These are phyloP conservation scores for Bombus pascuorum DNA, from an alignment of 1,140 invertebrate species.

Conservation along the genomic window DNA sequence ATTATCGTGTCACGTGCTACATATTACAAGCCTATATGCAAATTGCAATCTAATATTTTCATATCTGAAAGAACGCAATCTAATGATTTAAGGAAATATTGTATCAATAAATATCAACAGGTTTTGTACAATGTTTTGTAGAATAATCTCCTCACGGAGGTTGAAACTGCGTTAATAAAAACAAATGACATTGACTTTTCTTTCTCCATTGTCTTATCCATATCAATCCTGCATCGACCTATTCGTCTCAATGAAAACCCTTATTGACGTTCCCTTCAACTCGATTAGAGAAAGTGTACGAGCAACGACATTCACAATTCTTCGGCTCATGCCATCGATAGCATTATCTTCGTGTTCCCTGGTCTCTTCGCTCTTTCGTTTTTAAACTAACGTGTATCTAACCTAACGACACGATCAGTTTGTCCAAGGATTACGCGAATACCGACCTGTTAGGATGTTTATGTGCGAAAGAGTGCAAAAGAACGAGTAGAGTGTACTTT, in stretches of 20 bases:
- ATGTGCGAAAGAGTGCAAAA: slow-evolving; percentile 35
- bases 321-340: slow-evolving; percentile 8
- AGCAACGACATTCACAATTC: slow-evolving; percentile 31
- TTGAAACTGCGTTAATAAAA: too few species aligned
- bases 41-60: too few species aligned
- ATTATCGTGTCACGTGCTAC: fast-evolving
- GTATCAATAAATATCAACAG: too few species aligned
- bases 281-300: slow-evolving; percentile 55
- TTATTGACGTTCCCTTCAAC: neutral
- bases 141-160: too few species aligned
- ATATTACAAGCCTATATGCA: too few species aligned
- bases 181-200: too few species aligned
- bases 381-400: neutral
- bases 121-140: too few species aligned
- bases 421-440: neutral
- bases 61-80: too few species aligned
- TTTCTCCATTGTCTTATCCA: too few species aligned
- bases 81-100: too few species aligned
- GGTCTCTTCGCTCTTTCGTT: slow-evolving; percentile 17
- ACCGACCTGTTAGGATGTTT: neutral
- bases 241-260: too few species aligned
- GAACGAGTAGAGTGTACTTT: neutral
- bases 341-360: neutral
- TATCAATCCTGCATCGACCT: too few species aligned
- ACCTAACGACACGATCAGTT: neutral